Base-by-base conservation (phyloP, 2,797 vertebrate species). In the Tokudaia tokunoshimensis region DNA sequence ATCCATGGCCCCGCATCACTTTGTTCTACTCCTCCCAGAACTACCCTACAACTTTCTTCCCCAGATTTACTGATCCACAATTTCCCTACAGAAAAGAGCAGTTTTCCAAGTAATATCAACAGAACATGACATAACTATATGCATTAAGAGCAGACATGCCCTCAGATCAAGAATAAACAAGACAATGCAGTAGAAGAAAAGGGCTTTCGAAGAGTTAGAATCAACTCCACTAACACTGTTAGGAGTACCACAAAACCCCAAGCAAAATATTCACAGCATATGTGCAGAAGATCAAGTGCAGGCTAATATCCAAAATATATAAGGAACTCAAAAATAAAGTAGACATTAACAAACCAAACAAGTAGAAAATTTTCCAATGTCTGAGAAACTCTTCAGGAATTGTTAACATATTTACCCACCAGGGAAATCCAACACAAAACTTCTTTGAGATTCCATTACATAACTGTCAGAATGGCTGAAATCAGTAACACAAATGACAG, bases 171-270 rank as follows among this genome's bases (percentile, higher is more conserved):
- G 61, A 19, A 41, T 65, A 31, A 20, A 22, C 6, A 31, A 47
- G 17, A 2, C 17, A 34, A 47, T 47, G 0, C 0, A 34, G 15
- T 11, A 84, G 41, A 12, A 47, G 5, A 5, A 61, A 84, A 34
- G 6, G 1, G 10, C 10, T 50, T 15, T 5, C 10, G 7, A 83
- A 29, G 15, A 22, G 82, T 47, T 29, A 84, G 61, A 65, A 10
- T n/a, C 2, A 12, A 17, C 8, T 1, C 6, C 6, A 15, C 3
- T 4, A 3, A 7, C 9, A 63, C 41, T 83, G 7, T 3, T 31
- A 63, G 37, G 2, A 19, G 26, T 61, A n/a, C 24, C 57, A 44
- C 13, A 41, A 83, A 31, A 41, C 2, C 0, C 1, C 41, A 63
- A 20, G 0, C 15, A 31, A 31, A 47, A 47, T 10, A 83, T 12